Base-by-base conservation (phyloP, 2,113 vertebrate species). In the Pogona vitticeps region DNA sequence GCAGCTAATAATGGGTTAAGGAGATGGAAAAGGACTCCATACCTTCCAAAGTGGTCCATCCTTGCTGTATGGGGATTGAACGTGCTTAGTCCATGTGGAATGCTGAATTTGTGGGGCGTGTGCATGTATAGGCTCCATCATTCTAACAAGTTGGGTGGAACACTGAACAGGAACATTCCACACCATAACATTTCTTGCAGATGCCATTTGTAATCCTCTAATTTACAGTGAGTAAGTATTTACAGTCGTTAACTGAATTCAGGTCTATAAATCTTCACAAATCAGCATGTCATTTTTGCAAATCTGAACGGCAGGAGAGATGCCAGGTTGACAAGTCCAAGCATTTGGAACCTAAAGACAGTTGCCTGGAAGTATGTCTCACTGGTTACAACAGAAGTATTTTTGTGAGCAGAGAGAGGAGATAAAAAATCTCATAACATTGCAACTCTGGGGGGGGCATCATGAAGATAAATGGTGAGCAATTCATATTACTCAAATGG, bases 301-400 rank as follows among this genome's bases (percentile, higher is more conserved):
- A 67, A 59, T 38, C 52, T 3, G 21, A 86, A 20, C 21, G 71
- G 26, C 14, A 20, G 10, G 36, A 71, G 40, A 90, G 46, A 85
- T 21, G 14, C 79, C 72, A 79, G 85, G 71, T 14, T 59, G 87
- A 6, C 17, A 67, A 91, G 88, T 87, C 88, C 40, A n/a, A 23
- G 26, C 56, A 38, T 59, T 33, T 63, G 40, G 42, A 84, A 18
- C 17, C 36, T 84, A 56, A 56, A 36, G n/a, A 71, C 15, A 52
- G 12, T 71, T 70, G 10, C 17, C 42, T 36, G 46, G 80, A 33
- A 28, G 56, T 28, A 40, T 18, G 36, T 67, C 79, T 36, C 33
- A 79, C 20, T 72, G 33, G 8, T 40, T 72, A 9, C 18, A 31
- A 67, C 26, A 72, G 4, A 38, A 72, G 3, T 38, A 17, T 71